These are phyloP conservation scores for Terrapene triunguis DNA, from an alignment of 2,113 vertebrate species.

Conservation along the genomic window DNA sequence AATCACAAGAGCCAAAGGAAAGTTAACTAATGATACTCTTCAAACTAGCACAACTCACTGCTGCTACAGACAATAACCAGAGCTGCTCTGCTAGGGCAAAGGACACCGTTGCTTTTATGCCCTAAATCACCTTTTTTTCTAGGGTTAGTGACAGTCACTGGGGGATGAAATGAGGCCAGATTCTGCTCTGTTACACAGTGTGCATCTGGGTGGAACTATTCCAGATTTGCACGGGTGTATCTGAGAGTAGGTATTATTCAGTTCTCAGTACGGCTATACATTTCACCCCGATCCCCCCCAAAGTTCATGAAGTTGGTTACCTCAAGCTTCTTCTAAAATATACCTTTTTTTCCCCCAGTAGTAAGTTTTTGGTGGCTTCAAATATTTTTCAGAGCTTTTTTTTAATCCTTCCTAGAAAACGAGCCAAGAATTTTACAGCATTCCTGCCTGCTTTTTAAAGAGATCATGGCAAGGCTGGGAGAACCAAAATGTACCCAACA, in stretches of 20 bases:
- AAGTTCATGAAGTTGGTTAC: not conserved
- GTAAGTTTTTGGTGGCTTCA: conserved; percentile 34
- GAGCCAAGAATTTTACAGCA: not conserved
- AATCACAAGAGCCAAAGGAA: not conserved
- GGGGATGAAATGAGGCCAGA: not conserved
- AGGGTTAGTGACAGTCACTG: not conserved
- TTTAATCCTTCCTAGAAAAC: not conserved
- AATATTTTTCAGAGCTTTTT: conserved; percentile 36
- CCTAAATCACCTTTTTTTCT: not conserved
- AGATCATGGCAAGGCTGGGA: not conserved
- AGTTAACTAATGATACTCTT: accelerated
- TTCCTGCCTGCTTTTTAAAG: not conserved
- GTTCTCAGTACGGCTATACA: not conserved
- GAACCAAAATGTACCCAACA: conserved; percentile 43
- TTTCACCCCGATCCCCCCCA: not conserved
- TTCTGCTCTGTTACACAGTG: not conserved
- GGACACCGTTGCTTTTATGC: not conserved
- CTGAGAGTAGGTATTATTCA: not conserved
- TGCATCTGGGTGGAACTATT: conserved; percentile 1
- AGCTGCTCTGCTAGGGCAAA: accelerated
- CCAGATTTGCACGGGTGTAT: not conserved
- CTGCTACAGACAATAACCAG: not conserved
- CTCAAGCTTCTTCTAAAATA: conserved; percentile 8
- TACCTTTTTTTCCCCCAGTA: conserved; percentile 15
- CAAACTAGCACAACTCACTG: not conserved